Evolutionary conservation across 2,797 vertebrate genomes (phyloP).

Genomic region (Epinephelus coioides): DNA sequence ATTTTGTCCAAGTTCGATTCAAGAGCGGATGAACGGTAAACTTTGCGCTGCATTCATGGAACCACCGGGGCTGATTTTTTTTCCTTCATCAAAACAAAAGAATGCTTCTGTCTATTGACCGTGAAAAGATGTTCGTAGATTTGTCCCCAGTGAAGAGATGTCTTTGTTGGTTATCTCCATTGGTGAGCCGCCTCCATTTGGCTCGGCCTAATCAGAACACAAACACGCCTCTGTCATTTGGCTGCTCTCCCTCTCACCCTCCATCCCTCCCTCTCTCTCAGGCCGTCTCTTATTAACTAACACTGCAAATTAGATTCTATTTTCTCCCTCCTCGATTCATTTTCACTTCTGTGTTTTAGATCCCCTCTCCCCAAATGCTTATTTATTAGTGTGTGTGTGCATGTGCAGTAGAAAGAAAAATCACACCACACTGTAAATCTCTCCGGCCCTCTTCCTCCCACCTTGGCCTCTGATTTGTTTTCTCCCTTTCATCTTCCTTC

Average conservation of each 20-base stretch:
- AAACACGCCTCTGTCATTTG: conserved; percentile 88
- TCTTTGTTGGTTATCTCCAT: conserved; percentile 84
- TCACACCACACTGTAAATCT: conserved; percentile 25
- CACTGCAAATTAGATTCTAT: conserved; percentile 55
- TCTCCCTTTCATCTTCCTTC: conserved; percentile 48
- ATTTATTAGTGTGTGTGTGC: conserved; percentile 1
- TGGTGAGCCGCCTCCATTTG: conserved; percentile 82
- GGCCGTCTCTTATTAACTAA: conserved; percentile 60
- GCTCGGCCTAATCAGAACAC: conserved; percentile 84
- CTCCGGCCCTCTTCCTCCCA: conserved; percentile 21
- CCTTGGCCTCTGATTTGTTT: conserved; percentile 46
- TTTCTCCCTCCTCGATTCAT: conserved; percentile 45
- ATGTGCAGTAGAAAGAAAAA: conserved; percentile 3
- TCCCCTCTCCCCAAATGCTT: conserved; percentile 5
- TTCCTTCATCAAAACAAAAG: conserved; percentile 72
- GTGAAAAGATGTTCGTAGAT: conserved; percentile 81
- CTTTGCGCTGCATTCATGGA: conserved; percentile 51
- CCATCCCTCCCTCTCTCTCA: conserved; percentile 43
- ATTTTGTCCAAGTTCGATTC: conserved; percentile 38
- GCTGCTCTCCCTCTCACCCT: conserved; percentile 68
- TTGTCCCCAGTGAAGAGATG: conserved; percentile 78
- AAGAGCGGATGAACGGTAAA: conserved; percentile 50
- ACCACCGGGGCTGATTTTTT: conserved; percentile 40
- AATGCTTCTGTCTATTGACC: conserved; percentile 74
- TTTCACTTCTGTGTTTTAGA: conserved; percentile 43